These are phyloP conservation scores for Siniperca scherzeri DNA, from an alignment of 2,797 vertebrate genomes.

Conservation along the genomic window DNA sequence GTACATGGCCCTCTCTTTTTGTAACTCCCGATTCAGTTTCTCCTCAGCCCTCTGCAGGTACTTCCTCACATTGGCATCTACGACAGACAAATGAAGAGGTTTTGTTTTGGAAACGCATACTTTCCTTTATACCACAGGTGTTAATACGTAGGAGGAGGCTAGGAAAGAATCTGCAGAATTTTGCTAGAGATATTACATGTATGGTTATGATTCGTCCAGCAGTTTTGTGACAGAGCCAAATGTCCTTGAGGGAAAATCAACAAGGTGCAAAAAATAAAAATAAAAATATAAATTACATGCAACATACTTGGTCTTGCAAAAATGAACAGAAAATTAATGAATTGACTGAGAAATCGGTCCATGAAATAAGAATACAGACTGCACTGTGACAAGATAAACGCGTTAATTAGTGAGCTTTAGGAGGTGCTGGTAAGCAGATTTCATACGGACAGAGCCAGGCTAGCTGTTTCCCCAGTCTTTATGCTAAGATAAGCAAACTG, in stretches of 20 bases:
- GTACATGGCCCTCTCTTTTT: conserved; percentile 90
- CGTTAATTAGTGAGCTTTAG: background rate
- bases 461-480: background rate
- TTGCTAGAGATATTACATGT: background rate
- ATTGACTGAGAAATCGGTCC: background rate
- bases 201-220: background rate
- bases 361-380: background rate
- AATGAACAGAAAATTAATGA: background rate
- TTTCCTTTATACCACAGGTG: conserved; percentile 1
- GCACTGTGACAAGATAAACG: background rate
- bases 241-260: background rate
- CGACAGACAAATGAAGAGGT: background rate
- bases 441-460: background rate
- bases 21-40: conserved; percentile 86
- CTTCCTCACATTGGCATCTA: conserved; percentile 89
- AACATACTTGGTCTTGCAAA: background rate
- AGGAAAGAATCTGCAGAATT: background rate
- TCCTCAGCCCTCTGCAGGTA: conserved; percentile 89
- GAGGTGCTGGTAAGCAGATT: background rate
- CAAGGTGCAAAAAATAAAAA: background rate
- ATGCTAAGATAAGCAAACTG: background rate
- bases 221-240: background rate
- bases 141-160: background rate
- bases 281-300: background rate
- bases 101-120: background rate